Evolutionary conservation across 2,888 invertebrate genomes (phyloP).

Genomic region (Eumerus sabulonum): DNA sequence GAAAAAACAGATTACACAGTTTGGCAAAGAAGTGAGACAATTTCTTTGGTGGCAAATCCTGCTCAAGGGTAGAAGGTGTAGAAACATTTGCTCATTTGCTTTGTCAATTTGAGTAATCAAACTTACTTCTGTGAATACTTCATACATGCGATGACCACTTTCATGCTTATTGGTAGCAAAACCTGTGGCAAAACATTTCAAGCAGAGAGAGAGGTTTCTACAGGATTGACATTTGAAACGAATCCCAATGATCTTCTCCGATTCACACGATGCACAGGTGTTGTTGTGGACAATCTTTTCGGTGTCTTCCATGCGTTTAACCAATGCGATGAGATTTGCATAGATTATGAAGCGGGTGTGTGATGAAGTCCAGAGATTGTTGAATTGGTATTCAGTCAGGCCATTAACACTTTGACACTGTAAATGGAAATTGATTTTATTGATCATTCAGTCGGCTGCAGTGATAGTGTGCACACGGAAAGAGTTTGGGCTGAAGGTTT

Average conservation of each 20-base stretch:
- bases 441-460: not conserved
- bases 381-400: slow-evolving; percentile 76
- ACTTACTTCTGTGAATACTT: slow-evolving; percentile 76
- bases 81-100: too few relatives aligned
- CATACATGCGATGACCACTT: slow-evolving; percentile 76
- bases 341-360: slow-evolving; percentile 76
- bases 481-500: too few relatives aligned
- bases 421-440: slow-evolving; percentile 33
- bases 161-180: slow-evolving; percentile 74
- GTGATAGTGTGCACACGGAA: too few relatives aligned
- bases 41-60: slow-evolving; percentile 74
- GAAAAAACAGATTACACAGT: slow-evolving; percentile 73
- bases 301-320: slow-evolving; percentile 77
- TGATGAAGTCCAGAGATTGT: slow-evolving; percentile 75
- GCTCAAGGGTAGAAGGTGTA: not conserved
- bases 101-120: too few relatives aligned
- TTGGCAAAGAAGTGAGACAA: slow-evolving; percentile 74
- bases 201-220: slow-evolving; percentile 75
- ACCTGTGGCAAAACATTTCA: slow-evolving; percentile 77
- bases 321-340: slow-evolving; percentile 75
- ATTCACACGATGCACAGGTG: slow-evolving; percentile 74
- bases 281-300: slow-evolving; percentile 76
- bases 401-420: slow-evolving; percentile 74
- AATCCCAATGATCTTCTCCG: slow-evolving; percentile 76
- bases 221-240: slow-evolving; percentile 78